phyloP scores from a whole-genome alignment of 2,797 vertebrate species.

The Gorsachius magnificus region DNA sequence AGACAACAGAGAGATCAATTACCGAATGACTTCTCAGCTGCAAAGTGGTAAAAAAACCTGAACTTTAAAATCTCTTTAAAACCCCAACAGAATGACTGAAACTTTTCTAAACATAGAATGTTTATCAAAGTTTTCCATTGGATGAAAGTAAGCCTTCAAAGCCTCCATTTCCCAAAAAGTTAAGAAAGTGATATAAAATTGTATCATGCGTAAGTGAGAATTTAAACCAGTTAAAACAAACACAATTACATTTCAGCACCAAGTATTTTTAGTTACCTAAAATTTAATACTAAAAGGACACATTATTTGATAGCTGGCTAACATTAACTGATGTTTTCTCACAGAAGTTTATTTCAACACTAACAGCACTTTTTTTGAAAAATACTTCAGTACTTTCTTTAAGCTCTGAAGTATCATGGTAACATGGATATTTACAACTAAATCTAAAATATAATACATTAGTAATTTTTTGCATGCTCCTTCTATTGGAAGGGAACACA shows the following conservation, averaged over 20 bases:
- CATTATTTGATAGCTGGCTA: neutral
- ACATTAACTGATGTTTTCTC: neutral
- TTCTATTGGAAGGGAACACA: neutral
- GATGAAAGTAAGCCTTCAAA: neutral
- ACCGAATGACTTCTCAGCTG: neutral
- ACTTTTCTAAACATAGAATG: neutral
- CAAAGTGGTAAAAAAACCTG: neutral
- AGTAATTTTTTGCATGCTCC: neutral
- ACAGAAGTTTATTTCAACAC: neutral
- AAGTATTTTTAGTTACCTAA: neutral
- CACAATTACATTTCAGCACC: neutral
- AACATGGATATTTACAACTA: neutral
- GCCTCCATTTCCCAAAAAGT: neutral
- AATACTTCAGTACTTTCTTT: neutral
- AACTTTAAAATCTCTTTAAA: neutral
- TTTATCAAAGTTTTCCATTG: neutral
- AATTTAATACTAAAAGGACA: neutral
- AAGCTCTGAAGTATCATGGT: neutral
- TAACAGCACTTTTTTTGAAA: neutral
- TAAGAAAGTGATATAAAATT: neutral
- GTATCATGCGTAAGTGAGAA: neutral
- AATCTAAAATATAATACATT: neutral
- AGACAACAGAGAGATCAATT: neutral
- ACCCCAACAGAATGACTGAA: neutral
- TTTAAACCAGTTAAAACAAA: neutral